phyloP scores from a whole-genome alignment of 2,797 vertebrate genomes.

The Oreortyx pictus region DNA sequence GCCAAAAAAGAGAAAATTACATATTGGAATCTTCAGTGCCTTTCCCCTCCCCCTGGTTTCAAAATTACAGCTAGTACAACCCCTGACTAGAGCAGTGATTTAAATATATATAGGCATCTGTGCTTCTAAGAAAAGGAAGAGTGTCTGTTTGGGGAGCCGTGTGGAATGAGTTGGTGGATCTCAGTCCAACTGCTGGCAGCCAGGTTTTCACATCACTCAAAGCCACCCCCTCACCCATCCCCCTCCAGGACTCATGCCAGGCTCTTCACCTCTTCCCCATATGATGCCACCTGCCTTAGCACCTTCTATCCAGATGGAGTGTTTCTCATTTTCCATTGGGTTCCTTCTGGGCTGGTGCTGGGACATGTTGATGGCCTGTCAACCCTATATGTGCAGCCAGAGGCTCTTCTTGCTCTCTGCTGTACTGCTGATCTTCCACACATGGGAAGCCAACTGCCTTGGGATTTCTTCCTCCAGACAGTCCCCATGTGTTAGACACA shows the following conservation, averaged over 20 bases:
- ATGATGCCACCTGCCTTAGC: conserved; percentile 38
- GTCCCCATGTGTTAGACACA: neutral
- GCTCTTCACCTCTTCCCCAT: neutral
- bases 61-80: conserved; percentile 59
- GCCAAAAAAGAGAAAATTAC: conserved; percentile 58
- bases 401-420: neutral
- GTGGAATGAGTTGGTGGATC: conserved; percentile 66
- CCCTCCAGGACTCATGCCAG: neutral
- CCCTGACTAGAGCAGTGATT: conserved; percentile 56
- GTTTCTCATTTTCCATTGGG: neutral
- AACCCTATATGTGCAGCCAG: neutral
- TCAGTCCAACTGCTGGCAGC: conserved; percentile 63
- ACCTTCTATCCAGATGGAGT: neutral
- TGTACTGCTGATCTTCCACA: neutral
- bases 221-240: conserved; percentile 4
- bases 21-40: conserved; percentile 59
- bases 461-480: neutral
- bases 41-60: conserved; percentile 5
- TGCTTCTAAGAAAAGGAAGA: conserved; percentile 68
- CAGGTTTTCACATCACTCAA: conserved; percentile 60
- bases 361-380: neutral
- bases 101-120: conserved; percentile 69
- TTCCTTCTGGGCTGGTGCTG: neutral
- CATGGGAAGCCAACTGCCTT: neutral
- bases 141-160: conserved; percentile 65